phyloP scores from a whole-genome alignment of 2,797 vertebrate genomes.

The Sebastes iracundus region DNA sequence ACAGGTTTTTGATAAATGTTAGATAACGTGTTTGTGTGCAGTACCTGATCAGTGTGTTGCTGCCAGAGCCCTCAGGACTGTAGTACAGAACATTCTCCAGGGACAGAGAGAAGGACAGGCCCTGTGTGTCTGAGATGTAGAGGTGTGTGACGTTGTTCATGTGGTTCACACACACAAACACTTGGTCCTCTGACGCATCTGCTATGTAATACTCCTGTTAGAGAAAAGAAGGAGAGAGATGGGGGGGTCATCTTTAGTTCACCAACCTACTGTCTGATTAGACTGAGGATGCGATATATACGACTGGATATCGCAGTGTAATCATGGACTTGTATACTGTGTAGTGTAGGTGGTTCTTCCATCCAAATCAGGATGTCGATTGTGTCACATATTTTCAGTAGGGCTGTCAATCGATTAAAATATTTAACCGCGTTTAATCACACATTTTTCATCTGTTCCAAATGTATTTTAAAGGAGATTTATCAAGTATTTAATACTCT shows the following conservation, averaged over 20 bases:
- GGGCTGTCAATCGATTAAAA: no score
- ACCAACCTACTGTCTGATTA: not conserved
- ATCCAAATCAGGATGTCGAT: not conserved
- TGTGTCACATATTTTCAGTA: not conserved
- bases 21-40: not conserved
- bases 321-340: not conserved
- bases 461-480: no score
- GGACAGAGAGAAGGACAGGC: constrained; percentile 93
- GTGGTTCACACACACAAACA: constrained; percentile 97
- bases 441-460: no score
- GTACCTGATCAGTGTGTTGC: constrained; percentile 94
- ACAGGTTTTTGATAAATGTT: not conserved
- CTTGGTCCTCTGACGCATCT: constrained; percentile 96
- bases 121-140: constrained; percentile 97
- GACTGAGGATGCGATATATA: not conserved
- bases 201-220: constrained; percentile 95
- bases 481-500: no score
- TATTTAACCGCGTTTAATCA: no score
- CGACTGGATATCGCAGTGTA: not conserved
- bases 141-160: constrained; percentile 92
- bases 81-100: constrained; percentile 95
- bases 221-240: not conserved
- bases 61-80: constrained; percentile 92
- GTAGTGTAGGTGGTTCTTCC: not conserved
- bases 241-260: not conserved